A percentile compares a stretch with the other conserved stretches of the same genome.
Conservation (phyloP, 2,888 invertebrate species). For the Scaptomyza reducta region DNA sequence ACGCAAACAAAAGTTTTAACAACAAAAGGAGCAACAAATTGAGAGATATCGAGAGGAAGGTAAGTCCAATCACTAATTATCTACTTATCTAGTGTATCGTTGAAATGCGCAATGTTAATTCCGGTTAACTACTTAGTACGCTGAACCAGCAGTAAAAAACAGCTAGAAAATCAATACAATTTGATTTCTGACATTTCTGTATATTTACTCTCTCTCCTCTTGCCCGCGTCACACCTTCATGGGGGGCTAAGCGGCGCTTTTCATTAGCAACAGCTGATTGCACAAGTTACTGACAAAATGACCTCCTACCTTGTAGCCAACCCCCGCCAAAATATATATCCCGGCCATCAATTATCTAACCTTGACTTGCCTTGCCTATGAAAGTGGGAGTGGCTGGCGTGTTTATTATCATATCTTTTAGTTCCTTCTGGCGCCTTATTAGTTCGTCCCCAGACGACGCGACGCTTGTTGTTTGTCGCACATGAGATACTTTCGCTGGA, state of each 20-base stretch:
- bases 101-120: constrained; percentile 19
- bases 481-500: constrained; percentile 36
- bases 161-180: constrained; percentile 56
- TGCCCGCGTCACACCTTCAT: background rate
- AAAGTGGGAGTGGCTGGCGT: constrained; percentile 27
- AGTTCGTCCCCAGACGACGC: constrained; percentile 47
- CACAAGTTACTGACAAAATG: constrained; percentile 65
- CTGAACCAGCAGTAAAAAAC: constrained; percentile 2
- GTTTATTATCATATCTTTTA: constrained; percentile 22
- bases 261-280: constrained; percentile 80
- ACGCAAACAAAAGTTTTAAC: constrained; percentile 16
- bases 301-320: constrained; percentile 30
- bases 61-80: constrained; percentile 48
- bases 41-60: constrained; percentile 27
- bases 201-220: background rate
- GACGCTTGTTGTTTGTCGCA: constrained; percentile 40
- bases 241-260: constrained; percentile 49
- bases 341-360: constrained; percentile 49
- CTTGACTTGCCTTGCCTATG: constrained; percentile 59
- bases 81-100: constrained; percentile 5
- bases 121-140: constrained; percentile 26
- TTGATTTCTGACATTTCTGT: constrained; percentile 30
- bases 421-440: constrained; percentile 66
- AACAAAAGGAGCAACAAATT: constrained; percentile 13
- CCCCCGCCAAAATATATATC: constrained; percentile 19